Evolutionary conservation across 2,888 invertebrate species (phyloP).

Genomic region (Dryomyza anilis): DNA sequence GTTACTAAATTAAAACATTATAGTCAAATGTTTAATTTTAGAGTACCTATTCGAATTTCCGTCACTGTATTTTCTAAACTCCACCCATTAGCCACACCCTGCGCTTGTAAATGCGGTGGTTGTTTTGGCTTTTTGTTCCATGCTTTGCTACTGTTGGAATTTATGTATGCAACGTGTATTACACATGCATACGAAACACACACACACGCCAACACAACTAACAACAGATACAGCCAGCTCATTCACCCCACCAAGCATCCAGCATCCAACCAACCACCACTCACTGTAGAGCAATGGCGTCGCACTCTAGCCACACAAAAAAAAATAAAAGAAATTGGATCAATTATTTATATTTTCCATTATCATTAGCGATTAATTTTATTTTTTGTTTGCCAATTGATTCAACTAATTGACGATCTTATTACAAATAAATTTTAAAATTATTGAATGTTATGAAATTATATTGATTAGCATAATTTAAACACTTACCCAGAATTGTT

Average conservation of each 20-base stretch:
- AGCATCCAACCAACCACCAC: not conserved
- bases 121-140: conserved; percentile 1
- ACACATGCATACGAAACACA: not conserved
- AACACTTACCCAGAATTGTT: conserved; percentile 59
- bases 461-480: not conserved
- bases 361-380: too few species aligned
- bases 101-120: conserved; percentile 11
- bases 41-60: too few species aligned
- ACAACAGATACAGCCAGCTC: not conserved
- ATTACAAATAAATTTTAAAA: too few species aligned
- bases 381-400: too few species aligned
- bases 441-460: too few species aligned
- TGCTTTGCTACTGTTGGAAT: not conserved
- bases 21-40: not conserved
- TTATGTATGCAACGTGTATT: not conserved
- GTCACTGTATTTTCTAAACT: conserved; percentile 37
- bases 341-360: not conserved
- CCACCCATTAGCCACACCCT: conserved; percentile 36
- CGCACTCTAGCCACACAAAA: not conserved
- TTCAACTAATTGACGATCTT: too few species aligned
- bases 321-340: too few species aligned
- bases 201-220: not conserved
- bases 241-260: not conserved
- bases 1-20: not conserved
- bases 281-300: conserved; percentile 4